Conservation (phyloP, 2,888 invertebrate genomes). For the Cheilosia soror region DNA sequence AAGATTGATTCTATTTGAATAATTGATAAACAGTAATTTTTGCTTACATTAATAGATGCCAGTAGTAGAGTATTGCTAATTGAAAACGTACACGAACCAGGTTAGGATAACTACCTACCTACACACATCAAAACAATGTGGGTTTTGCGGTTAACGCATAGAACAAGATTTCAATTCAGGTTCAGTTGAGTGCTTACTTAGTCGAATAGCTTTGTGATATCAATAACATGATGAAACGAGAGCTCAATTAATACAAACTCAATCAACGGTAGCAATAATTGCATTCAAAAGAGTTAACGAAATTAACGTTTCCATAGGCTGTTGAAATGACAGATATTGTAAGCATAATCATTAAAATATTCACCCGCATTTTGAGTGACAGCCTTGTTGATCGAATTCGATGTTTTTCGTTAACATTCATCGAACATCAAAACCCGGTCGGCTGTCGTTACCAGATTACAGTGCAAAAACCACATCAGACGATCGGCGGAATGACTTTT, state of each 20-base stretch:
- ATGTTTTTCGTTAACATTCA: not conserved
- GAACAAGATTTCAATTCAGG: slow-evolving; percentile 3
- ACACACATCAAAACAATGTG: slow-evolving; percentile 10
- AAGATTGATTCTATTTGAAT: too few relatives aligned
- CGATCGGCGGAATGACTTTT: not conserved
- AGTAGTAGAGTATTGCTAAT: too few relatives aligned
- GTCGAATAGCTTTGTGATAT: slow-evolving; percentile 26
- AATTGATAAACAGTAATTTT: too few relatives aligned
- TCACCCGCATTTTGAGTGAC: not conserved
- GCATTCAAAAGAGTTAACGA: too few relatives aligned
- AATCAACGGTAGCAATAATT: slow-evolving; percentile 6
- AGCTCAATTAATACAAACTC: slow-evolving; percentile 24
- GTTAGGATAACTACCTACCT: slow-evolving; percentile 8
- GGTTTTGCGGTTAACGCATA: slow-evolving; percentile 24
- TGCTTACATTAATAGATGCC: too few relatives aligned
- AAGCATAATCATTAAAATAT: not conserved
- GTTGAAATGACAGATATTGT: not conserved
- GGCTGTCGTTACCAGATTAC: not conserved
- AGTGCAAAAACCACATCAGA: not conserved
- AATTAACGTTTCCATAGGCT: not conserved
- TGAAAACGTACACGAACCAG: not conserved
- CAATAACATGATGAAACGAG: slow-evolving; percentile 21
- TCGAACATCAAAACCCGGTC: not conserved
- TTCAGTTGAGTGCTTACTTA: not conserved
- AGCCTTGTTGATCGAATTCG: not conserved